Base-by-base conservation (phyloP, 2,797 vertebrate genomes). In the Chrysocyon brachyurus region DNA sequence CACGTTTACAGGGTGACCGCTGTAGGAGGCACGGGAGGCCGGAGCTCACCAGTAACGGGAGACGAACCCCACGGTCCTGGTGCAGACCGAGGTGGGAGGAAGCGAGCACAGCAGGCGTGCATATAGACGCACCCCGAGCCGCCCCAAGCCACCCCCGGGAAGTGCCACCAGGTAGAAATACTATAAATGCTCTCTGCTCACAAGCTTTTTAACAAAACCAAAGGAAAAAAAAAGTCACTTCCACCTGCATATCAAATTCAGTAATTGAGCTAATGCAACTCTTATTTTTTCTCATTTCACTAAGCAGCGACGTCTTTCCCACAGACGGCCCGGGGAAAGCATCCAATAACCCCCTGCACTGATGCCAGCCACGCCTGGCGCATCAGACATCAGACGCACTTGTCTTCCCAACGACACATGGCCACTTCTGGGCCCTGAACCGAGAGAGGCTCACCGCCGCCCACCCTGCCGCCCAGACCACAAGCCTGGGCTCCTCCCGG, bases 251-350 rank as follows among this genome's bases (percentile, higher is more conserved):
- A 33, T 12, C 12, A 6, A 36, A 40, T 3, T 0, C 52, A 36
- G 5, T 19, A 8, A 17, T 3, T 6, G 5, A 12, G 12, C 28
- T 10, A 1, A 12, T 1, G 6, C 36, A 6, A 6, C 6, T 16
- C n/a, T 9, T 6, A 4, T 9, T 28, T 22, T 12, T 40, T 31
- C 70, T 56, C n/a, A 8, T 5, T n/a, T 33, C 75, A 4, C 26
- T 5, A 12, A 49, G 46, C 22, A 21, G 28, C 0, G 15, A 26
- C 16, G 5, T 21, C 64, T 6, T 40, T 26, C 61, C 19, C 11
- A 1, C 0, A 1, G 52, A 46, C 12, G 0, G 8, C 7, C 1
- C 26, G 6, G 3, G 7, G 86, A 31, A 33, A 64, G 81, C 5
- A 0, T 5, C 68, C 81, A 40, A 0, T 40, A 11, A 28, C 11